Base-by-base conservation (phyloP, 2,888 invertebrate species). In the Cyclophora punctaria region DNA sequence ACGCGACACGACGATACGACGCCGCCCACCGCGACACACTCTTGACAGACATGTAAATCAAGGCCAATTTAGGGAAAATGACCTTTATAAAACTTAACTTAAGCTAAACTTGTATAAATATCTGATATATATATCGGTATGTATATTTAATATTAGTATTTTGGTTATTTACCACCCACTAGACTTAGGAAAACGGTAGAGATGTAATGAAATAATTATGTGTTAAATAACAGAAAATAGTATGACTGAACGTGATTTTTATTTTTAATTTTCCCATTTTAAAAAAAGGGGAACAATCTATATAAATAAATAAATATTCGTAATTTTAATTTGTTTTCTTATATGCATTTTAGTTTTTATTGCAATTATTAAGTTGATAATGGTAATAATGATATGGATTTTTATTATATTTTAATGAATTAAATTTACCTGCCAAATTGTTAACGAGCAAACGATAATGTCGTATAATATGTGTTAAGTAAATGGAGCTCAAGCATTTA, bases 51-150 rank as follows among this genome's bases (percentile, higher is more conserved):
- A 73, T 74, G 78, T 78, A 76, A 73, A 79, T 80, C 83, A 82
- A 80, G 82, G 84, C 86, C 85, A 80, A 84, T 76, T 83, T 85
- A 85, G 85, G 86, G 82, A 80, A 76, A 83, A 75, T 80, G 69
- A 84, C 85, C 84, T 87, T 85, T 83, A 20, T 20, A 86, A 80
- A 82, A 86, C 85, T 87, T 86, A 87, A 86, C 87, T 87, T 87
- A 88, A 87, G 88, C 86, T 86, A 86, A 63, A 84, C 84, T 87
- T 87, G 86, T 88, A 87, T 87, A 86, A 86, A 87, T 88, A 87
- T 86, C 83, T 83, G 81, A 78, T 86, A 86, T 87, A 86, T 86
- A 85, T 88, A 85, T 85, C 78, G 80, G 83, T 88, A 88, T 88
- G 85, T 88, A 88, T 87, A 84, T 76, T 86, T 87, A 88, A 87